Base-by-base conservation (phyloP, 2,113 vertebrate genomes). In the Ploceus nigricollis region DNA sequence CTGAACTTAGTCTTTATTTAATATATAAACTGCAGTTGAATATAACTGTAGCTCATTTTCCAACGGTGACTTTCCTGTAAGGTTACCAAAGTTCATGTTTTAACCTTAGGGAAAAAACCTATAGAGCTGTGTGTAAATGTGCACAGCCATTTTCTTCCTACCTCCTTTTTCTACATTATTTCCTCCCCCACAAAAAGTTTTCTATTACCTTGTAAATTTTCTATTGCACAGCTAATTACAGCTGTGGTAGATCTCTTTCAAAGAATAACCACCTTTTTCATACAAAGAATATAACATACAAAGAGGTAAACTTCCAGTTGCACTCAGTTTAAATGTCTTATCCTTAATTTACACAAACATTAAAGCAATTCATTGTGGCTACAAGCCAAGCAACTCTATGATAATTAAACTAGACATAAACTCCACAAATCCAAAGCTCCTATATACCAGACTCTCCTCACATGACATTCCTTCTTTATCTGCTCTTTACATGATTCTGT, bases 151-250 rank as follows among this genome's bases (percentile, higher is more conserved):
- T 53, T 77, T 61, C 53, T 66, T 28, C 40, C 45, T 24, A 61
- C 2, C 6, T 63, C 15, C 30, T 39, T 80, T 77, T 80, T 45
- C 45, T 50, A 25, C 20, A 31, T 9, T 14, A 30, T 33, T 22
- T 15, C 21, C 28, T 20, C 2, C 2, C 1, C 2, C 1, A n/a
- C 2, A 4, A 5, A 4, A n/a, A 5, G 3, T 42, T 30, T 47
- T 72, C 30, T 69, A 63, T 57, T 28, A 42, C 5, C 48, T 21
- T 24, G 5, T 17, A 71, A 64, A 68, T 69, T 87, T 84, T 79
- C 28, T 68, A 45, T 20, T 70, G 51, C 39, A 84, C 17, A 82
- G 24, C 19, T 56, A 39, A 60, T 31, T 76, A 82, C 10, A 80
- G 14, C 50, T 82, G 23, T 45, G 22, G 21, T 19, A 60, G 20